Percentiles rank a stretch among this genome's conserved stretches.
Evolutionary conservation across 2,797 vertebrate genomes (phyloP).

Genomic region (Artibeus lituratus): DNA sequence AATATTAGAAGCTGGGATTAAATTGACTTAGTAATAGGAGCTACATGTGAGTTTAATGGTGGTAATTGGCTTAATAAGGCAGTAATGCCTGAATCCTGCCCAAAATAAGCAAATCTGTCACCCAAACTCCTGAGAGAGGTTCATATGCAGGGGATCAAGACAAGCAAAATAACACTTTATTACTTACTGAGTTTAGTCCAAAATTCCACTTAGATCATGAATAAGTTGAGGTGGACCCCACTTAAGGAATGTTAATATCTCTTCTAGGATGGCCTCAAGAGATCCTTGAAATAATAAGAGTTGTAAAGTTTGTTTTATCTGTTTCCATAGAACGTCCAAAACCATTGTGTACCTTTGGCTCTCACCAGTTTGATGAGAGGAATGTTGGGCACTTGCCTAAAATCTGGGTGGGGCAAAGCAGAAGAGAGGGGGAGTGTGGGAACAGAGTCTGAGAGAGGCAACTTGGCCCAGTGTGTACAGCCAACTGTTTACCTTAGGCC

Average conservation of each 20-base stretch:
- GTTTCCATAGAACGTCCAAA: conserved; percentile 12
- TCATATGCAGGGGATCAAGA: background rate
- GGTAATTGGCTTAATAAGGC: background rate
- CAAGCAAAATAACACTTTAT: background rate
- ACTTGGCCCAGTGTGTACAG: background rate
- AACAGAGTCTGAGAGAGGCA: background rate
- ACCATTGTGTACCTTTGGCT: background rate
- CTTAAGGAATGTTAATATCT: background rate
- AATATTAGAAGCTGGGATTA: background rate
- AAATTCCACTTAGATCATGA: conserved; percentile 41
- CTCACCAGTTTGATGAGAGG: background rate
- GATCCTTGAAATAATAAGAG: background rate
- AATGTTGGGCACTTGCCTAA: background rate
- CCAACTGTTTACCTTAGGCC: background rate
- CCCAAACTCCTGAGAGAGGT: background rate
- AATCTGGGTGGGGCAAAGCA: background rate
- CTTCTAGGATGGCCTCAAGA: background rate
- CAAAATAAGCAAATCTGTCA: conserved; percentile 8
- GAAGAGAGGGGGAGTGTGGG: background rate
- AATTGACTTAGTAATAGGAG: background rate
- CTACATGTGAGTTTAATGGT: background rate
- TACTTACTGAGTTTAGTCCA: conserved; percentile 33
- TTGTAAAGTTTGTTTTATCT: background rate
- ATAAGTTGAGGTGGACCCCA: background rate
- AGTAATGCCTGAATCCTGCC: background rate